A percentile compares a stretch with the other conserved stretches of the same genome.
These are phyloP conservation scores for Odontocolon sp. DNA, from an alignment of 2,888 invertebrate species.

Conservation along the genomic window DNA sequence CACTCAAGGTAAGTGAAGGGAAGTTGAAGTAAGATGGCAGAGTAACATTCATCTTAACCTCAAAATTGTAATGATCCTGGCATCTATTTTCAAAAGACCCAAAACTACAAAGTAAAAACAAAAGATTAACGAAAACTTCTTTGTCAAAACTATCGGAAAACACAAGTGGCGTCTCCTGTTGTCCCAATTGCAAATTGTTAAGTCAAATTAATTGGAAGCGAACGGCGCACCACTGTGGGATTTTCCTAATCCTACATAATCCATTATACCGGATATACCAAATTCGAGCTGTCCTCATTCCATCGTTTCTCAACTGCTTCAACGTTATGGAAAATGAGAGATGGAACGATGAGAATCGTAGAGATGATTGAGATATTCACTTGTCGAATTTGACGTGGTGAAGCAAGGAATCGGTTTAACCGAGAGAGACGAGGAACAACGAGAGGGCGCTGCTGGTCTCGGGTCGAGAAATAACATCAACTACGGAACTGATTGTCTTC, in stretches of 20 bases:
- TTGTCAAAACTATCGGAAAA: conserved; percentile 1
- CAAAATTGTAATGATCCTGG: background rate
- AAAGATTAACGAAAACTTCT: too few relatives aligned
- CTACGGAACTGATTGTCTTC: background rate
- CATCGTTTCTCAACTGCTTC: background rate
- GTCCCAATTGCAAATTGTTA: background rate
- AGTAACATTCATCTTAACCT: too few relatives aligned
- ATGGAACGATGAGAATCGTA: too few relatives aligned
- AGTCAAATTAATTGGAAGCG: background rate
- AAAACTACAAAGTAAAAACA: too few relatives aligned
- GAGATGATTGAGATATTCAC: too few relatives aligned
- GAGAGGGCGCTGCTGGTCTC: too few relatives aligned
- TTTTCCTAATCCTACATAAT: background rate
- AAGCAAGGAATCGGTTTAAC: background rate
- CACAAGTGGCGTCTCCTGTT: background rate
- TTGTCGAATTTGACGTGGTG: too few relatives aligned
- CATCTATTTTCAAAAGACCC: background rate
- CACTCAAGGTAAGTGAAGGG: too few relatives aligned
- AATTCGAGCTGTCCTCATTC: too few relatives aligned
- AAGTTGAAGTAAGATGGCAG: too few relatives aligned
- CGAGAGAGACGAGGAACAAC: too few relatives aligned
- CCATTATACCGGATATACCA: background rate
- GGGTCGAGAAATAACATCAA: too few relatives aligned
- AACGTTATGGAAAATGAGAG: background rate
- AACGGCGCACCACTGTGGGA: background rate